Base-by-base conservation (phyloP, 2,113 vertebrate species). In the Podarcis raffonei region DNA sequence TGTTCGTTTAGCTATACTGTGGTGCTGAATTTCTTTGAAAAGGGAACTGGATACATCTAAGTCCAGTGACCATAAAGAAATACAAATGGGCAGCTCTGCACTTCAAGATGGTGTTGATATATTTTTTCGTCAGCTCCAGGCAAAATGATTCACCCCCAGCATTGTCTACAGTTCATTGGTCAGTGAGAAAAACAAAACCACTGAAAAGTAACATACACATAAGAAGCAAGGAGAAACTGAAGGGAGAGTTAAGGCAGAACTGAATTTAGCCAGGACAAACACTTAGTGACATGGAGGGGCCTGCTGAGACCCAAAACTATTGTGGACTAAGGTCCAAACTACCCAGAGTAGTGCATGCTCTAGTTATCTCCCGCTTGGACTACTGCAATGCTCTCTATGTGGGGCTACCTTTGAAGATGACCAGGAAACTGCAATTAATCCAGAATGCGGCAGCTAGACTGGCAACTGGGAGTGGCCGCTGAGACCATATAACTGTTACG, bases 11-110 rank as follows among this genome's bases (percentile, higher is more conserved):
- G 69, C 75, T 18, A 15, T 57, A 27, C 78, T 80, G 57, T n/a
- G 48, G 48, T 7, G 23, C 20, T 75, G 9, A 16, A 59, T 59
- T 84, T 12, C 27, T 79, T 69, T 71, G 23, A 83, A 71, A 11
- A 84, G 27, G 48, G 7, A n/a, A 68, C 23, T 81, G 16, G 15
- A 69, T 71, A 23, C 30, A 87, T 85, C 91, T 72, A 85, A 94
- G 66, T 0, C 9, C n/a, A 66, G 48, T 90, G 85, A 92, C 87
- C 88, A 8, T 7, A 5, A 37, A 59, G 72, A 57, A 83, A 82
- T 8, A 82, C 3, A 6, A 22, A 59, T 30, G 5, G 68, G 37
- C 16, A 68, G 76, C 25, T 27, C 6, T 30, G 62, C 1, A 27
- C 32, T 37, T 20, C 35, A 42, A 30, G 65, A 68, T 83, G 22